Evolutionary conservation across 2,888 invertebrate genomes (phyloP).

Genomic region (Malthinus seriepunctatus): DNA sequence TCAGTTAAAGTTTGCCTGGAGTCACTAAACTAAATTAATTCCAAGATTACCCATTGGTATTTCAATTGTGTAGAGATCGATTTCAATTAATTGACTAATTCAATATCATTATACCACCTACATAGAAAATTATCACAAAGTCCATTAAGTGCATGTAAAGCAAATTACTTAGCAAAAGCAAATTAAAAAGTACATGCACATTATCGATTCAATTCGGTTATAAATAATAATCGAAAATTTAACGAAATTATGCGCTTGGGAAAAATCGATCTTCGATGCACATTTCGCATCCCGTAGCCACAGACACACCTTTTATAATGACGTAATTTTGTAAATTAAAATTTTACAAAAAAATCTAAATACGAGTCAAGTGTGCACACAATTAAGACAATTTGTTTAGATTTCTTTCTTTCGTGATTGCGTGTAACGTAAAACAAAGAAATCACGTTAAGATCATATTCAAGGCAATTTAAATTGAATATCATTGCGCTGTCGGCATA

Average conservation of each 20-base stretch:
- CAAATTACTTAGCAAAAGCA: slow-evolving; percentile 14
- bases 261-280: background rate
- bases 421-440: slow-evolving; percentile 1
- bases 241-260: slow-evolving; percentile 8
- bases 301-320: background rate
- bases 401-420: slow-evolving; percentile 1
- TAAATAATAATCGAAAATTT: slow-evolving; percentile 22
- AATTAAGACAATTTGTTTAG: background rate
- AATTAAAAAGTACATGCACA: slow-evolving; percentile 10
- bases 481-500: slow-evolving; percentile 20
- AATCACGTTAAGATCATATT: slow-evolving; percentile 9
- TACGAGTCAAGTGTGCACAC: background rate
- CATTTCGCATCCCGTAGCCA: background rate
- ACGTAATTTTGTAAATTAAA: background rate
- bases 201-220: slow-evolving; percentile 26
- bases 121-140: slow-evolving; percentile 11
- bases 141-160: slow-evolving; percentile 4
- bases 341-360: background rate
- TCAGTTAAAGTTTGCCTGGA: too few species aligned
- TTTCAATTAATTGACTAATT: background rate
- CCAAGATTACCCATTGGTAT: too few species aligned
- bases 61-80: too few species aligned
- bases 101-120: slow-evolving; percentile 22
- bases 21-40: too few species aligned
- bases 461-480: slow-evolving; percentile 24